Base-by-base conservation (phyloP, 2,113 vertebrate genomes). In the Procavia capensis region DNA sequence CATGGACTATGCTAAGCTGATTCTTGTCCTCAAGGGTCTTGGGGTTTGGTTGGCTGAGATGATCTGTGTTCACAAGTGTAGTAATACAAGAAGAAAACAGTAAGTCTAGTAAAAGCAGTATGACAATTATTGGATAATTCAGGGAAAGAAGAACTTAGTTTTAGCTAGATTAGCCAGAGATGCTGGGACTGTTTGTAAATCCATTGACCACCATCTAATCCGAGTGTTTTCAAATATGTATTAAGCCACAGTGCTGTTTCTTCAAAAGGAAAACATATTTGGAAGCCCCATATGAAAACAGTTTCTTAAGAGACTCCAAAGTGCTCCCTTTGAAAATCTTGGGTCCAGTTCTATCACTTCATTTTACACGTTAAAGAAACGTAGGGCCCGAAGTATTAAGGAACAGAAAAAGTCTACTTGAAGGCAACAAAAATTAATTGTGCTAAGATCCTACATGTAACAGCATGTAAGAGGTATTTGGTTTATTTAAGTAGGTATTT, bases 261-360 rank as follows among this genome's bases (percentile, higher is more conserved):
- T 85, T 85, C 80, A 20, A 50, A 92, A 92, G 80, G 34, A 57
- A 75, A 68, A n/a, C 36, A 50, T 57, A 24, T 54, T 10, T 34
- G 64, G 64, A 66, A 14, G 25, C 39, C 41, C 27, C 4, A 16
- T 17, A 36, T 31, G 74, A 85, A 43, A 89, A 43, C 0, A 2
- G 64, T 24, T 79, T 45, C 85, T 31, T 25, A 0, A 34, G 74
- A 63, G 93, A 54, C 45, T 29, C 17, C 1, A 6, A 5, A 39
- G 36, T 5, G 31, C 88, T 91, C 25, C 31, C 59, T 83, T 83
- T 88, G 85, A 66, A 96, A 76, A 47, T 5, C 25, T 85, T 89
- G 13, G 36, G 39, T 59, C 85, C 3, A 8, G 3, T 41, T 8
- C 72, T 3, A 0, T 34, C 17, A 43, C 72, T 14, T 57, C 29